phyloP scores from a whole-genome alignment of 1,140 invertebrate genomes.

The Sinella curviseta region DNA sequence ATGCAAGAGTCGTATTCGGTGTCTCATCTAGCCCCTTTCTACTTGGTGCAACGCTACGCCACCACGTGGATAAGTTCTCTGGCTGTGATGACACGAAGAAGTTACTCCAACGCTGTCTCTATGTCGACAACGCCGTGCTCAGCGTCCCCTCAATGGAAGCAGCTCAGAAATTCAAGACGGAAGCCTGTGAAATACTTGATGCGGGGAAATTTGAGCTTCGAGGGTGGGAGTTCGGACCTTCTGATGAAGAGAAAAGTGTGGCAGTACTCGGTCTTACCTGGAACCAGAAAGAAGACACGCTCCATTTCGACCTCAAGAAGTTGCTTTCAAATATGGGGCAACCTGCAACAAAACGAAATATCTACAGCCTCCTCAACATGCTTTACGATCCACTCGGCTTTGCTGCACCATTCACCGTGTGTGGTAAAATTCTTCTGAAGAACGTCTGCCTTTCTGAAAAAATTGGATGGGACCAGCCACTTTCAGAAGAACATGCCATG shows the following conservation, averaged over 20 bases:
- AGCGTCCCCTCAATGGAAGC: background rate
- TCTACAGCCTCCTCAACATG: background rate
- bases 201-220: background rate
- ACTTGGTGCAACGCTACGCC: background rate
- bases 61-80: background rate
- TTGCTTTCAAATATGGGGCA: background rate
- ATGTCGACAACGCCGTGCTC: constrained; percentile 8
- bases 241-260: background rate
- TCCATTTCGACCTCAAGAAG: background rate
- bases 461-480: background rate
- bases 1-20: background rate
- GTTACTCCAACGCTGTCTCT: background rate
- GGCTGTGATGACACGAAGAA: background rate
- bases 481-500: background rate
- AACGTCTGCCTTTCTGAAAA: background rate
- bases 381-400: background rate
- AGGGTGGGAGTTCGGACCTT: background rate
- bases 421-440: background rate
- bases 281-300: background rate
- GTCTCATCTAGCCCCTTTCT: background rate
- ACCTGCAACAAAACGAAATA: background rate
- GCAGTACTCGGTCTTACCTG: background rate
- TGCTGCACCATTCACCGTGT: background rate
- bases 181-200: background rate
- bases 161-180: background rate